Percentiles rank a stretch among this genome's conserved stretches.
Conservation (phyloP, 1,140 invertebrate species). For the Atopsyche davidsoni region DNA sequence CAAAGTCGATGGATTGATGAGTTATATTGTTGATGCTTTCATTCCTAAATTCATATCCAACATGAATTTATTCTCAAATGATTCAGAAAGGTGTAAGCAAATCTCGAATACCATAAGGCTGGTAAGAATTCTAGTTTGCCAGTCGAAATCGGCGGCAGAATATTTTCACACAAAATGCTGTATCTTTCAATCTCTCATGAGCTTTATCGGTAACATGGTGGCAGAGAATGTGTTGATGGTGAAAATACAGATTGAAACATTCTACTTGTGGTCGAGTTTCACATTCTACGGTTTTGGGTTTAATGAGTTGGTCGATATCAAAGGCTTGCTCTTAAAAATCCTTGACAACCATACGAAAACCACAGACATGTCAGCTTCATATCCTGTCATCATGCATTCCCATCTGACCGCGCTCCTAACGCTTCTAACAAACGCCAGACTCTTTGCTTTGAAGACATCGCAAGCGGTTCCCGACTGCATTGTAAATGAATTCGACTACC, state of each 20-base stretch:
- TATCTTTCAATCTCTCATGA: slow-evolving; percentile 42
- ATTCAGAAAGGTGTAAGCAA: slow-evolving; percentile 43
- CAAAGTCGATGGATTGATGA: slow-evolving; percentile 51
- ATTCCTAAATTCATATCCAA: slow-evolving; percentile 46
- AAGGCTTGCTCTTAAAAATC: slow-evolving; percentile 41
- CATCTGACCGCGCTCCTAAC: slow-evolving; percentile 45
- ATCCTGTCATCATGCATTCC: slow-evolving; percentile 43
- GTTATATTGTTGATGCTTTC: slow-evolving; percentile 53
- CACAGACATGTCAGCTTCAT: slow-evolving; percentile 41
- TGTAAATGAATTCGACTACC: slow-evolving; percentile 19
- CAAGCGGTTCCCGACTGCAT: slow-evolving; percentile 11
- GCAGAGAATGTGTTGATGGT: slow-evolving; percentile 45
- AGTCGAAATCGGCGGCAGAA: slow-evolving; percentile 39
- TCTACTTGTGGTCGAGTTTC: slow-evolving; percentile 45
- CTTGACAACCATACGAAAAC: slow-evolving; percentile 49
- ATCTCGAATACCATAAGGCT: slow-evolving; percentile 48
- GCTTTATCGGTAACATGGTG: slow-evolving; percentile 45
- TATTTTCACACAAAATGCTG: slow-evolving; percentile 41
- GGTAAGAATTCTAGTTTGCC: slow-evolving; percentile 44
- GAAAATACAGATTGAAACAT: slow-evolving; percentile 55
- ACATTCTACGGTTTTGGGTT: slow-evolving; percentile 40
- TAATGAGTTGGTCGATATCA: slow-evolving; percentile 37
- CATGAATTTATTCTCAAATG: slow-evolving; percentile 34
- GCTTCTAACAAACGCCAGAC: slow-evolving; percentile 29
- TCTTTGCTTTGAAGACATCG: slow-evolving; percentile 13